Evolutionary conservation across 2,113 vertebrate species (phyloP), one percentile per base, ranked within the genome.

Genomic region (Zootoca vivipara): DNA sequence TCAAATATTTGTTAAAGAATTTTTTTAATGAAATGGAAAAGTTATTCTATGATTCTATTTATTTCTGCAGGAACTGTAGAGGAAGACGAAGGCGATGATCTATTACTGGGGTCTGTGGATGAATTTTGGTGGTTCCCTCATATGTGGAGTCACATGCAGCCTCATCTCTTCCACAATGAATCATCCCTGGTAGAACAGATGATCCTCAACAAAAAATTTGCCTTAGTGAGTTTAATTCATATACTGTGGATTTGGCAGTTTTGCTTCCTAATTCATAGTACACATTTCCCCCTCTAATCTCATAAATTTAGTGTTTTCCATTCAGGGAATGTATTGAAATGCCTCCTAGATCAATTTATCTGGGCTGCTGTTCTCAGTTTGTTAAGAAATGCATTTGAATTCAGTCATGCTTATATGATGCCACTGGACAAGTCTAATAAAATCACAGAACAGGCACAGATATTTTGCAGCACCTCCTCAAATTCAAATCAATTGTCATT

Each of bases 101-200:
- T 97, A 75, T 92, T 99, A 72, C 72, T 99, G 91, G 97, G 97
- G 12, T 98, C 98, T 18, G 98, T 98, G 40, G 97, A 98, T 89
- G 98, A 99, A 93, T 99, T 99, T 96, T 99, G 99, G 99, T 99
- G 99, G 99, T 99, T 99, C 90, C 99, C 99, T 70, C 99, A 99
- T 90, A 99, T 99, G 99, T 99, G 98, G 99, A 99, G 98, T 91
- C 99, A 99, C 95, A 99, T 99, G 99, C 98, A 99, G 96, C 99
- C 99, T 85, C 99, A 99, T 80, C 98, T 99, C 90, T 99, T 99
- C 96, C 98, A 99, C 92, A 99, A 99, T 4, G 98, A 99, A 93
- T 99, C 98, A 0, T 99, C 98, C 0, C 96, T 99, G 93, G 97
- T 98, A 95, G 99, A 99, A 90, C 99, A 99, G 97, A 99, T 99